Conservation (phyloP, 2,113 vertebrate species). For the Protobothrops mucrosquamatus region DNA sequence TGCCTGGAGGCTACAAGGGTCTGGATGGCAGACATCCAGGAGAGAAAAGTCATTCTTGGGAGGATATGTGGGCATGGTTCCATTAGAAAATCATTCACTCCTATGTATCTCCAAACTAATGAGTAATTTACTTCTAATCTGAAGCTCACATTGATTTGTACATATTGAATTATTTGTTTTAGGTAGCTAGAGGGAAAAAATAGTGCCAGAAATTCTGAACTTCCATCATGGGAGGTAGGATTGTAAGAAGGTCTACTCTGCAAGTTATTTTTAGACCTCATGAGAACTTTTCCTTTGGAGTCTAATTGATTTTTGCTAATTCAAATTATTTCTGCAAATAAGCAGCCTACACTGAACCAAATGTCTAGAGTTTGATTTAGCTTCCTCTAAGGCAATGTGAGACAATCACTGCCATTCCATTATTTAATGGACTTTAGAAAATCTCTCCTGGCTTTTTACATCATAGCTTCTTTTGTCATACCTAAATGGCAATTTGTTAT, state of each 20-base stretch:
- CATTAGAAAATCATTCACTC: not conserved
- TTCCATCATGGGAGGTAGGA: not conserved
- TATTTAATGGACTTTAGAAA: conserved; percentile 4
- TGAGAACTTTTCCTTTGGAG: not conserved
- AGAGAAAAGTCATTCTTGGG: not conserved
- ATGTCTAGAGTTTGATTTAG: conserved; percentile 11
- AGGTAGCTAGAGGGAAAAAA: not conserved
- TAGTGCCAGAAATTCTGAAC: not conserved
- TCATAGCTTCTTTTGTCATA: conserved; percentile 9
- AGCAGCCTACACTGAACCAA: not conserved
- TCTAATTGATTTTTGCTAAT: not conserved
- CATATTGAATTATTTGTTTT: not conserved
- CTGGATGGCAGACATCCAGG: not conserved
- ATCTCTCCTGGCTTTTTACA: not conserved
- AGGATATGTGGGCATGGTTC: not conserved
- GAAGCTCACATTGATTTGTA: not conserved
- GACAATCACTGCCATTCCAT: not conserved
- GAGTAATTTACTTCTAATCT: not conserved
- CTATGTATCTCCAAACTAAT: not conserved
- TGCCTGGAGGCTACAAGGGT: not conserved
- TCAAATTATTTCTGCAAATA: not conserved
- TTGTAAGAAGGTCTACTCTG: not conserved
- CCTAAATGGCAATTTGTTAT: conserved; percentile 23
- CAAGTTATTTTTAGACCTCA: not conserved
- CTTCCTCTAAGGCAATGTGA: not conserved